These are phyloP conservation scores for Petaurus breviceps DNA, from an alignment of 2,113 vertebrate genomes.

Conservation along the genomic window DNA sequence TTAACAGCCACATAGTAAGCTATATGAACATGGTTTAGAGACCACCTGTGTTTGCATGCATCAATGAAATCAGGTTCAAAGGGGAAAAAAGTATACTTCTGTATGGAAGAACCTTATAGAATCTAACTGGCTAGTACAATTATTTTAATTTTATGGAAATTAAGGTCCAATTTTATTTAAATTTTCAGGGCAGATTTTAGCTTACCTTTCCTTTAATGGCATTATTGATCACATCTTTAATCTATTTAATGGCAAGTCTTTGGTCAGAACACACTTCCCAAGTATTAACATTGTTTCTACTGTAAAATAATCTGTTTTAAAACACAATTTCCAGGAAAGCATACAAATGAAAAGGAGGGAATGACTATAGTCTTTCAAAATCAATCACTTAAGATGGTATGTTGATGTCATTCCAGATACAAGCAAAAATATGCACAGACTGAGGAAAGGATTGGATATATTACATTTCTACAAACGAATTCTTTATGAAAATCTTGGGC, in stretches of 20 bases:
- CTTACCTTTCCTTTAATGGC: not conserved
- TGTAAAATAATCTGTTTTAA: not conserved
- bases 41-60: not conserved
- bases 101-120: not conserved
- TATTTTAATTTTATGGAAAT: not conserved
- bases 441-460: not conserved
- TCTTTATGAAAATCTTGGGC: not conserved
- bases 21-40: not conserved
- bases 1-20: not conserved
- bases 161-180: not conserved
- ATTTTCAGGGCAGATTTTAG: not conserved
- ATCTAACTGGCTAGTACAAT: not conserved
- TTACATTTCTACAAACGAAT: not conserved
- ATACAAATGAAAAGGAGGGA: not conserved
- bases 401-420: not conserved
- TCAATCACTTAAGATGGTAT: not conserved
- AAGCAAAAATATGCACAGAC: not conserved
- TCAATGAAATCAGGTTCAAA: not conserved
- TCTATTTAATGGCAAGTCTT: too few relatives aligned
- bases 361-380: not conserved
- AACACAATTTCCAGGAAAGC: not conserved
- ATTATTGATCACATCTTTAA: not conserved
- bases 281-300: not conserved
- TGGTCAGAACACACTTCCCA: not conserved
- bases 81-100: not conserved